A percentile compares a stretch with the other conserved stretches of the same genome.
Evolutionary conservation across 2,113 vertebrate species (phyloP).

Genomic region (Semnornis frantzii): DNA sequence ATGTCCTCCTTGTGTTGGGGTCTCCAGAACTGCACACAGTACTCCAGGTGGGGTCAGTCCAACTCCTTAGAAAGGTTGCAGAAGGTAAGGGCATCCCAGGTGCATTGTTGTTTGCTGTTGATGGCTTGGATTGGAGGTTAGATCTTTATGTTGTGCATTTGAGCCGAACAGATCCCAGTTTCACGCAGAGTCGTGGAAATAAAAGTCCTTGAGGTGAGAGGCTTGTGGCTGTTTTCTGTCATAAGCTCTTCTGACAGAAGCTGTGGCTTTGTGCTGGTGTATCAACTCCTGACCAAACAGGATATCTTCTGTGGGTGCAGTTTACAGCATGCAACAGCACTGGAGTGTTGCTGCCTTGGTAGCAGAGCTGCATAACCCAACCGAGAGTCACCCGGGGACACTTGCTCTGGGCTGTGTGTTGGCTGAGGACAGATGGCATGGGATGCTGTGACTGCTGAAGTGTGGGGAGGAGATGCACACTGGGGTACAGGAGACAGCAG

Average conservation of each 20-base stretch:
- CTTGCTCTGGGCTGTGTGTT: neutral
- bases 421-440: neutral
- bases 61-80: neutral
- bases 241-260: neutral
- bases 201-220: fast-evolving
- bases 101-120: neutral
- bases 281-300: slow-evolving; percentile 14
- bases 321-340: fast-evolving
- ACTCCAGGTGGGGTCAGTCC: neutral
- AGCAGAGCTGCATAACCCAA: neutral
- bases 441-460: neutral
- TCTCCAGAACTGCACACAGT: no score
- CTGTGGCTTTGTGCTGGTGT: neutral
- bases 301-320: neutral
- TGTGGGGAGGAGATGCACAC: neutral
- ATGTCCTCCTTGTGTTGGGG: no score
- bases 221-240: fast-evolving
- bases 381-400: neutral
- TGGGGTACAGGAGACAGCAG: neutral
- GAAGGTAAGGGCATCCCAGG: neutral
- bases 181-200: neutral
- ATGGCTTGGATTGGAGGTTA: neutral
- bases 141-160: neutral
- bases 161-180: neutral
- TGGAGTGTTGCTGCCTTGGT: neutral